Evolutionary conservation across 2,113 vertebrate species (phyloP), one percentile per base, ranked within the genome.

Genomic region (Scartelaos histophorus): DNA sequence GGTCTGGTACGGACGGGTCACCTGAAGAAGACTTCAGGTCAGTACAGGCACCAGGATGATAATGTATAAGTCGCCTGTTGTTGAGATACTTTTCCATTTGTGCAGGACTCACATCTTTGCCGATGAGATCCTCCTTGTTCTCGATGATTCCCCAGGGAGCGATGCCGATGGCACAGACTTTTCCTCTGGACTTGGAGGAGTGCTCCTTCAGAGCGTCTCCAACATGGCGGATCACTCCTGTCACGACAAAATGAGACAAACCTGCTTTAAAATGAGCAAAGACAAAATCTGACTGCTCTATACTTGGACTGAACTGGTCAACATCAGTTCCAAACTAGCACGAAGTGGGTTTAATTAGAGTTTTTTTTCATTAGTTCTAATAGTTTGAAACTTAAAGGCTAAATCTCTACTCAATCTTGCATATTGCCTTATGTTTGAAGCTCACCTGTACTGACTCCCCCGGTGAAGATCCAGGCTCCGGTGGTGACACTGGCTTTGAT

Each of bases 131-230:
- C 70, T 99, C 96, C 38, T 95, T 98, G 88, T 97, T 98, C 79
- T 99, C 97, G 53, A 98, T 93, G 61, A 99, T 98, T 67, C 98
- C 98, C 98, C 98, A 99, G 0, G 98, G 97, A 51, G 97, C 97
- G 9, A 99, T 96, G 74, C 98, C 98, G 35, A 99, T 93, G 11
- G 97, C 96, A 79, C 95, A 99, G 49, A 99, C 95, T 21, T 95
- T 95, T 46, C 98, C 97, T 91, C 97, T 93, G 86, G 98, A 99
- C 90, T 97, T 99, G 66, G 98, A 98, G 21, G 96, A 98, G 74
- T 99, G 97, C 62, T 99, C 98, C 90, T 98, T 99, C 88, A 99
- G 91, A 73, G 97, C 97, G 47, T 99, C 98, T 78, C 98, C 98
- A 49, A 99, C 97, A 11, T 99, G 97, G 15, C 96, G 96, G 87